Conservation (phyloP, 2,888 invertebrate genomes). For the Oscheius sp. region DNA sequence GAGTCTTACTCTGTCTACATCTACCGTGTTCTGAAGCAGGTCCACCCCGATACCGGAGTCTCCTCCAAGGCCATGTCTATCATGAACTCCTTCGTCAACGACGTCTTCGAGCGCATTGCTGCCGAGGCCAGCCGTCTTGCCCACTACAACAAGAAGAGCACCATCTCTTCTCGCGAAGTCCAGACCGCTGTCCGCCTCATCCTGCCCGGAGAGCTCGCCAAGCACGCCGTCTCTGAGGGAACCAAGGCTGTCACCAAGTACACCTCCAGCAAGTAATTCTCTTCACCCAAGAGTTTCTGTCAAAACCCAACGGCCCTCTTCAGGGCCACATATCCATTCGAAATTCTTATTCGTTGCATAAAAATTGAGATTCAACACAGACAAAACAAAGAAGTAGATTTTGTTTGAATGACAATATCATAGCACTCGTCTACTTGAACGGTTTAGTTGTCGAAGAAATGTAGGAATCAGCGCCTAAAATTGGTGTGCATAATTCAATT, state of each 20-base stretch:
- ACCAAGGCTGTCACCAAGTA: conserved; percentile 59
- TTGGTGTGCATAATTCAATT: too few species aligned
- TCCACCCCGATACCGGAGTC: conserved; percentile 80
- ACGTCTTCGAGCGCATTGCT: conserved; percentile 82
- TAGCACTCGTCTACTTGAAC: too few species aligned
- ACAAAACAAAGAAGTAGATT: too few species aligned
- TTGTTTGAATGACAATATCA: too few species aligned
- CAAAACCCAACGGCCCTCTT: conserved; percentile 66
- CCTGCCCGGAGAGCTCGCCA: conserved; percentile 58
- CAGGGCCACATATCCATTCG: conserved; percentile 55
- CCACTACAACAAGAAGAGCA: conserved; percentile 80
- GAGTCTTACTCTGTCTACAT: conserved; percentile 76
- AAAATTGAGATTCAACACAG: too few species aligned
- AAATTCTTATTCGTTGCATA: too few species aligned
- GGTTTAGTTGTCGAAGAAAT: too few species aligned
- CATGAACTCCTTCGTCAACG: conserved; percentile 83
- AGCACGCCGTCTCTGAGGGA: conserved; percentile 58
- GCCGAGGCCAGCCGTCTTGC: conserved; percentile 77
- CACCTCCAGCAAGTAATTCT: conserved; percentile 52
- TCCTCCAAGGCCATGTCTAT: conserved; percentile 82
- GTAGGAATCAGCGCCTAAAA: too few species aligned
- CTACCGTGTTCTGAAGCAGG: conserved; percentile 79
- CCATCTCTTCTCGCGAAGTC: conserved; percentile 76
- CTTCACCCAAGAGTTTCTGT: conserved; percentile 44
- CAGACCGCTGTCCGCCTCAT: conserved; percentile 75